These are phyloP conservation scores for Petrocephalus schoutedeni DNA, from an alignment of 2,797 vertebrate species.

Conservation along the genomic window DNA sequence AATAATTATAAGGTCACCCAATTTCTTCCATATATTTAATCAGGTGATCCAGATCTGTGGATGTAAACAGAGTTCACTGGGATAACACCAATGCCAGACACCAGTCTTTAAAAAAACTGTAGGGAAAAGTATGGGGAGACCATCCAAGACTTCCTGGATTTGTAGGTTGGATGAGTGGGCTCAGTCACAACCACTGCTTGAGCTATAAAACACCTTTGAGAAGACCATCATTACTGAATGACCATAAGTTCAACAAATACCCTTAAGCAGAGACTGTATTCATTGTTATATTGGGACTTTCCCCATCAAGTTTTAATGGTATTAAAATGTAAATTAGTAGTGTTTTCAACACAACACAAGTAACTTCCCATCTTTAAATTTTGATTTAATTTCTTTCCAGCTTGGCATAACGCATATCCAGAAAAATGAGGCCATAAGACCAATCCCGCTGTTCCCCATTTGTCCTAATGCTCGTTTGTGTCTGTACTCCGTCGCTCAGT, in stretches of 20 bases:
- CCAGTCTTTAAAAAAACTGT: background rate
- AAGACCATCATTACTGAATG: background rate
- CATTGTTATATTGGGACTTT: background rate
- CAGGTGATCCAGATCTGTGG: background rate
- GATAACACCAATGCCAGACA: background rate
- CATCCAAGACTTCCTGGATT: background rate
- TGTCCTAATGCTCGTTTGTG: conserved; percentile 23
- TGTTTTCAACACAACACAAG: background rate
- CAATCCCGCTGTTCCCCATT: conserved; percentile 30
- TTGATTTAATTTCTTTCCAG: background rate
- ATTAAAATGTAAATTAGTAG: background rate
- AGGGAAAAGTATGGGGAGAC: background rate
- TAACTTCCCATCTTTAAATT: conserved; percentile 2
- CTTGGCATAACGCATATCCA: background rate
- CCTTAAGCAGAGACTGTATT: background rate
- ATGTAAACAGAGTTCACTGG: background rate
- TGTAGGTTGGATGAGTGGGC: background rate
- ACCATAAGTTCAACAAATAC: background rate
- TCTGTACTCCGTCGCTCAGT: conserved; percentile 18
- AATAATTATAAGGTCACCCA: background rate
- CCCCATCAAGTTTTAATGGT: background rate
- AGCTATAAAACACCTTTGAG: background rate
- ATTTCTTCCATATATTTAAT: background rate
- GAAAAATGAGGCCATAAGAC: conserved; percentile 19
- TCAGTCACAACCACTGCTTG: background rate